phyloP scores from a whole-genome alignment of 2,888 invertebrate species.

The Altica lythri region DNA sequence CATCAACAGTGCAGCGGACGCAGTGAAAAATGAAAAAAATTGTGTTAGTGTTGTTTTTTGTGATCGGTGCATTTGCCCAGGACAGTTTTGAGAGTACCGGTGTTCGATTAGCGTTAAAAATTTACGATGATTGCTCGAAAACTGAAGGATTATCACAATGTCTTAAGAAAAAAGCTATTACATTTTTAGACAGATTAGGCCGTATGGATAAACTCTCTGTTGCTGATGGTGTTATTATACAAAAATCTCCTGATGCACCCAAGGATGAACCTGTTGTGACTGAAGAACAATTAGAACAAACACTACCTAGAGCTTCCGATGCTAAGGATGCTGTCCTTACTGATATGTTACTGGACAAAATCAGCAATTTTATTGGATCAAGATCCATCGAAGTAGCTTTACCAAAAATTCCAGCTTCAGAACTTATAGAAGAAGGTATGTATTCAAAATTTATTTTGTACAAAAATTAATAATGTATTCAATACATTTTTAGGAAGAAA shows the following conservation, averaged over 20 bases:
- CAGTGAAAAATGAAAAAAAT: constrained; percentile 45
- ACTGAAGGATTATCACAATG: constrained; percentile 74
- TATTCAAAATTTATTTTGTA: neutral
- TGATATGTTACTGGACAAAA: constrained; percentile 71
- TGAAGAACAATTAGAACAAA: constrained; percentile 73
- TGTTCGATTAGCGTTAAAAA: constrained; percentile 67
- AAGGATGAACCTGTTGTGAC: constrained; percentile 67
- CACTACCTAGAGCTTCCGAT: constrained; percentile 67
- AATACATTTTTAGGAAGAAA: constrained; percentile 38
- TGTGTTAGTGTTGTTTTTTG: constrained; percentile 52
- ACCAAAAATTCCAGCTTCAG: constrained; percentile 66
- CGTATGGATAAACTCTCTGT: constrained; percentile 69
- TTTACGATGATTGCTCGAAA: constrained; percentile 79
- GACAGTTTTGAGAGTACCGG: constrained; percentile 61
- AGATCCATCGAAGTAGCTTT: constrained; percentile 77
- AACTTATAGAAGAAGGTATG: constrained; percentile 75
- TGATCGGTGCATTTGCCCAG: constrained; percentile 46
- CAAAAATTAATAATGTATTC: neutral
- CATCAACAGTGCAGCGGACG: constrained; percentile 42
- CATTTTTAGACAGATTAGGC: constrained; percentile 76
- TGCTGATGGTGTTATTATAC: constrained; percentile 70
- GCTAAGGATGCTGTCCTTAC: constrained; percentile 72
- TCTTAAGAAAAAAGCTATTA: constrained; percentile 79
- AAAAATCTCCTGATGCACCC: constrained; percentile 60
- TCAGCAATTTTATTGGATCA: constrained; percentile 73